Conservation (phyloP, 37 sponge, comb jelly and placozoan species). For the Crambe crambe region DNA sequence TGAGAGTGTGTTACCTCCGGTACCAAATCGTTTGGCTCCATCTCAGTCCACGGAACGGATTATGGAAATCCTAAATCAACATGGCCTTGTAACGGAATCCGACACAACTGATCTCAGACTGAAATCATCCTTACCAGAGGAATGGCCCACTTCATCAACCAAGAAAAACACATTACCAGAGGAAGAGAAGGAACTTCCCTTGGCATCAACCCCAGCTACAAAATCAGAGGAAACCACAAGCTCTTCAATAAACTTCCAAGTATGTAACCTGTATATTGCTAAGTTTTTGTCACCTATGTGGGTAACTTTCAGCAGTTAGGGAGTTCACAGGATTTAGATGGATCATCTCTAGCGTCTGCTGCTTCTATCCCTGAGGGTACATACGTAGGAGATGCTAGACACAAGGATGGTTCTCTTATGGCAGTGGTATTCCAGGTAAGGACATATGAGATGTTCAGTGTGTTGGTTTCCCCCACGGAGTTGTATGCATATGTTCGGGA, state of each 20-base stretch:
- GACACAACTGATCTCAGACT: too few species aligned
- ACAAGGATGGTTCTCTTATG: slow-evolving; percentile 85
- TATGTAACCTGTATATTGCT: not conserved
- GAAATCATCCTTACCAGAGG: too few species aligned
- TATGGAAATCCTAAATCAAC: not conserved
- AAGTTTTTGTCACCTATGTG: not conserved
- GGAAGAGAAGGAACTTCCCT: not conserved
- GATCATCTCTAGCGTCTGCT: slow-evolving; percentile 26
- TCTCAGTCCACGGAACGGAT: slow-evolving; percentile 21
- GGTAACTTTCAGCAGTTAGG: not conserved
- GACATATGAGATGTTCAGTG: not conserved
- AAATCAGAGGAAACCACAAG: not conserved
- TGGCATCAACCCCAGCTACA: slow-evolving; percentile 29
- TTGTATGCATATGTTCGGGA: not conserved
- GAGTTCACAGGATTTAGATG: not conserved
- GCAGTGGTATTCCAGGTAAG: slow-evolving; percentile 74
- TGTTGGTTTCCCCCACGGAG: too few species aligned
- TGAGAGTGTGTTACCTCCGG: not conserved
- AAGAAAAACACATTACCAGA: not conserved
- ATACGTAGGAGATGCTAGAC: slow-evolving; percentile 68
- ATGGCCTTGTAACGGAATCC: not conserved
- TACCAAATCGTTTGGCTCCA: not conserved
- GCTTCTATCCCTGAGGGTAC: slow-evolving; percentile 66
- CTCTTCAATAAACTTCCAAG: not conserved
- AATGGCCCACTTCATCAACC: not conserved